These are phyloP conservation scores for Gopherus evgoodei DNA, from an alignment of 2,113 vertebrate species.

Conservation along the genomic window DNA sequence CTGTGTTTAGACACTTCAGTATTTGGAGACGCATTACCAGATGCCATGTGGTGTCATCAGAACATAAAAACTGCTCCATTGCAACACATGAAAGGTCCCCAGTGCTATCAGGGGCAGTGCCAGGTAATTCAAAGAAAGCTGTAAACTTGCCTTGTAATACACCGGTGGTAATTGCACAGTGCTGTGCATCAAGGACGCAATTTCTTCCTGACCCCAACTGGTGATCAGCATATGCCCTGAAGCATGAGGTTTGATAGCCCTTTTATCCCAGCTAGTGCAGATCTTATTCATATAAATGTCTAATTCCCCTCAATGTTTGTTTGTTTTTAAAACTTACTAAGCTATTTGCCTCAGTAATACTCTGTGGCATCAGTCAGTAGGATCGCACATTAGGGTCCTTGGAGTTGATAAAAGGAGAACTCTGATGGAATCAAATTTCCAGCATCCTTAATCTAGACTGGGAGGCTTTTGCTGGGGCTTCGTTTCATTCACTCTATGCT, in stretches of 20 bases:
- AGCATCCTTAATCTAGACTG: not conserved
- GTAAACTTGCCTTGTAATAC: conserved; percentile 51
- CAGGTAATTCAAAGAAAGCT: conserved; percentile 55
- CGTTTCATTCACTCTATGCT: conserved; percentile 31
- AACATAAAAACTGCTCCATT: conserved; percentile 25
- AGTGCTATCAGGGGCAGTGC: conserved; percentile 14
- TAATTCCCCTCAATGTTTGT: not conserved
- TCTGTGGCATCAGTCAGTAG: conserved; percentile 28
- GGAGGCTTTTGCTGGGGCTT: not conserved
- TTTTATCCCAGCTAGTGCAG: conserved; percentile 44
- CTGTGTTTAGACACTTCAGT: conserved; percentile 43
- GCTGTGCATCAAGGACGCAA: conserved; percentile 5
- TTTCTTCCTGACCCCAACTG: conserved; percentile 41
- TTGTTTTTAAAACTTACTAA: not conserved
- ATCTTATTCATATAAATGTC: conserved; percentile 35
- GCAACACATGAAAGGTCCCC: conserved; percentile 44
- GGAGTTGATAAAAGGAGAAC: conserved; percentile 37
- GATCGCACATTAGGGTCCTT: conserved; percentile 33
- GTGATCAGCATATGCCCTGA: conserved; percentile 11
- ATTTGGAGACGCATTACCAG: conserved; percentile 58
- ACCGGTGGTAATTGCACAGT: conserved; percentile 24
- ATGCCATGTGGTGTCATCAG: conserved; percentile 64
- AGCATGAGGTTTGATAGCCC: conserved; percentile 20
- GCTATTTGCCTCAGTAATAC: conserved; percentile 50
- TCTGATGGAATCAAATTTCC: conserved; percentile 38